A percentile compares a stretch with the other conserved stretches of the same genome.
Evolutionary conservation across 2,113 vertebrate species (phyloP).

Genomic region (Nesoenas mayeri): DNA sequence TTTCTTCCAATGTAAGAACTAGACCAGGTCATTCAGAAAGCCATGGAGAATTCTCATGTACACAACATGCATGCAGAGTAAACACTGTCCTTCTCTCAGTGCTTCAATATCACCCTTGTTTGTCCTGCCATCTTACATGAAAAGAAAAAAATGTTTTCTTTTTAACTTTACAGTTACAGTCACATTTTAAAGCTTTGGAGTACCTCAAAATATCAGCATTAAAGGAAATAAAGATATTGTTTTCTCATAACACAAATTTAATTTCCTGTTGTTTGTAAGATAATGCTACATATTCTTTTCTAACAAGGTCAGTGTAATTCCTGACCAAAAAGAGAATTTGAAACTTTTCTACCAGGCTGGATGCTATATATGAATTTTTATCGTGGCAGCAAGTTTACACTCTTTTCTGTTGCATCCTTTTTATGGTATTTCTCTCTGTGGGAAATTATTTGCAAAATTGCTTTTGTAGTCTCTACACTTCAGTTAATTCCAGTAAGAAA

Average conservation of each 20-base stretch:
- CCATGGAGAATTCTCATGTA: fast-evolving
- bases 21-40: not conserved
- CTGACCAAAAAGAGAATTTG: not conserved
- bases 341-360: not conserved
- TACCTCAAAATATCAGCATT: not conserved
- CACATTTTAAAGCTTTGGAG: not conserved
- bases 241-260: not conserved
- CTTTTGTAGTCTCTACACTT: not conserved
- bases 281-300: not conserved
- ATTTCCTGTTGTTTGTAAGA: not conserved
- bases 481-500: not conserved
- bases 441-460: not conserved
- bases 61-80: not conserved
- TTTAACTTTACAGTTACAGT: not conserved
- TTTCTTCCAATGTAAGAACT: not conserved
- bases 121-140: not conserved
- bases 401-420: not conserved
- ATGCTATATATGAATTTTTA: not conserved
- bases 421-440: not conserved
- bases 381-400: fast-evolving
- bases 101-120: not conserved
- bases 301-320: not conserved
- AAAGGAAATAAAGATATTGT: not conserved
- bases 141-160: not conserved
- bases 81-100: not conserved